phyloP scores from a whole-genome alignment of 1,140 invertebrate genomes.

The Aradophagus sp. region DNA sequence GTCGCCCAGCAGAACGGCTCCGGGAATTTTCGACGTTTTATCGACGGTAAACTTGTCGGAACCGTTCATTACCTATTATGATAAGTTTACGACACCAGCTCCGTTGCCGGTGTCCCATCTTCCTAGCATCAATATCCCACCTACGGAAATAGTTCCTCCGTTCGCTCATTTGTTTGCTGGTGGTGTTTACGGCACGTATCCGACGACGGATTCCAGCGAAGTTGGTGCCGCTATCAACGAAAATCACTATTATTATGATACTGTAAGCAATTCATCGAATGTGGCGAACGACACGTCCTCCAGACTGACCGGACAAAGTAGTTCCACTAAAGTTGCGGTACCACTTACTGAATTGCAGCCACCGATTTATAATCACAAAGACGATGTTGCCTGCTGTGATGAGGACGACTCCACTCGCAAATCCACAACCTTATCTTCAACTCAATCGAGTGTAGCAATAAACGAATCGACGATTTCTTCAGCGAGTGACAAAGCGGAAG shows the following conservation, averaged over 20 bases:
- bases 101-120: conserved; percentile 49
- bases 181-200: conserved; percentile 33
- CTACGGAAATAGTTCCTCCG: conserved; percentile 57
- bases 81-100: conserved; percentile 34
- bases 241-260: conserved; percentile 24
- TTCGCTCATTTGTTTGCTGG: conserved; percentile 46
- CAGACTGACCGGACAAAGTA: not conserved
- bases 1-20: conserved; percentile 19
- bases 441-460: not conserved
- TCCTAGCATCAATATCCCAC: conserved; percentile 35
- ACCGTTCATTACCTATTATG: not conserved
- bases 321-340: too few species aligned
- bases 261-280: conserved; percentile 15
- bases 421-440: conserved; percentile 1
- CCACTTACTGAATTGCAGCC: conserved; percentile 24
- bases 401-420: conserved; percentile 20
- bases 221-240: not conserved
- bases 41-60: conserved; percentile 10
- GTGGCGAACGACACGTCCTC: conserved; percentile 9
- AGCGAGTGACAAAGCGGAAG: conserved; percentile 4
- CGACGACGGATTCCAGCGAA: conserved; percentile 7
- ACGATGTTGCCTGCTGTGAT: conserved; percentile 18
- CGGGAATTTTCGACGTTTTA: not conserved
- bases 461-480: conserved; percentile 1
- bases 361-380: conserved; percentile 45